Base-by-base conservation (phyloP, 1,140 invertebrate species). In the Tetramorium alpestre region DNA sequence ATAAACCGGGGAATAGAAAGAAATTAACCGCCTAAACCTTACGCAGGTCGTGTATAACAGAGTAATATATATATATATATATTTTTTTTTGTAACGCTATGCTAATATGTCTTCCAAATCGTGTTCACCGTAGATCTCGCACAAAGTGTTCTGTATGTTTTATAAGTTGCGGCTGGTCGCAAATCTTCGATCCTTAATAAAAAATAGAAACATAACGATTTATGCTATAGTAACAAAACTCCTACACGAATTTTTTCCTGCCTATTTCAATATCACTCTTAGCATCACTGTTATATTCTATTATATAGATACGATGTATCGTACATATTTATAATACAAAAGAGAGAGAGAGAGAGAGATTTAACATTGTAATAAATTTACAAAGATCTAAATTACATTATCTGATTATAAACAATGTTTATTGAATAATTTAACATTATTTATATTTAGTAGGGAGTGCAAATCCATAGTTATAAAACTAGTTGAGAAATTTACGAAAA, bases 401-500 rank as follows among this genome's bases (percentile, higher is more conserved):
- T 16, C 38, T 51, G n/a, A 2, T 54, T 41, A 75, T 75, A 75
- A 82, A 56, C 47, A n/a, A 75, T 60, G 38, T 84, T 84, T 84
- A 84, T 84, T 84, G 25, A 18, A 75, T 49, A 73, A 73, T 75
- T 73, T 44, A 73, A 84, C n/a, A 60, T 62, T 75, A 75, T 58
- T 54, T 41, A 41, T n/a, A 58, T 33, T 10, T 33, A 22, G n/a
- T 64, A 54, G 7, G 38, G 13, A 56, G 49, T 54, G 64, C 47
- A 56, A 69, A 28, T 56, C 16, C 22, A 44, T 81, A n/a, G 33
- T 73, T 73, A 60, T 47, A 84, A 84, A 84, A 73, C 44, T 84
- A 73, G 69, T 22, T 38, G 41, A 60, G 41, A 73, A 56, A 60
- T 73, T 84, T 84, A 73, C 25, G 25, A 60, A 60, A 84, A 47